Base-by-base conservation (phyloP, 2,888 invertebrate species). In the Limenitis camilla region DNA sequence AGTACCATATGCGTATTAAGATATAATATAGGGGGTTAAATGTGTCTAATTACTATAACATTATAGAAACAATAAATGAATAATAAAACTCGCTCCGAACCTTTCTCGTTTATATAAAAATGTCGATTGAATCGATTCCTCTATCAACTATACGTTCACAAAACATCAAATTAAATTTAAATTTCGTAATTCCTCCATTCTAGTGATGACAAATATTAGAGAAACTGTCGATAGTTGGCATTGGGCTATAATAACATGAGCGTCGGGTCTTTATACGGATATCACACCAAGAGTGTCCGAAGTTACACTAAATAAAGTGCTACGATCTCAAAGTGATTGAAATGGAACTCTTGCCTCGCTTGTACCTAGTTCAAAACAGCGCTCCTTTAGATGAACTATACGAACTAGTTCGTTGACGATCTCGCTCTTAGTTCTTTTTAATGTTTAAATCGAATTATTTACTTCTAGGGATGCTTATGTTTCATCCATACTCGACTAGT, bases 21-120 rank as follows among this genome's bases (percentile, higher is more conserved):
- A 70, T 73, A 78, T 70, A 67, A 69, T 70, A 74, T 74, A 74
- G 60, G 69, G 69, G 67, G 62, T 64, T 79, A 75, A 69, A 76
- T 69, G 68, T 65, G 60, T 56, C 61, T 64, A 63, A 59, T 56
- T 47, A 56, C 58, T 49, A 60, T 60, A 70, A 75, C 70, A 76
- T 74, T 76, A 79, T 76, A 66, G 78, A 85, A 83, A 84, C 77
- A 86, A 87, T 85, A 87, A 86, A 81, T 86, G 86, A 77, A 86
- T 84, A 86, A 86, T 85, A 86, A 87, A 87, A 86, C 84, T 68
- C 69, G 62, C 65, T 63, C 64, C 61, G 60, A 66, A 67, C 67
- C 66, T 65, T 59, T 62, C 69, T 52, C 45, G 29, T 67, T 60
- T 66, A 60, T 64, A 66, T 65, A 65, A 63, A 66, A 65, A 67